phyloP scores from a whole-genome alignment of 2,888 invertebrate species.

The Melinaea marsaeus region DNA sequence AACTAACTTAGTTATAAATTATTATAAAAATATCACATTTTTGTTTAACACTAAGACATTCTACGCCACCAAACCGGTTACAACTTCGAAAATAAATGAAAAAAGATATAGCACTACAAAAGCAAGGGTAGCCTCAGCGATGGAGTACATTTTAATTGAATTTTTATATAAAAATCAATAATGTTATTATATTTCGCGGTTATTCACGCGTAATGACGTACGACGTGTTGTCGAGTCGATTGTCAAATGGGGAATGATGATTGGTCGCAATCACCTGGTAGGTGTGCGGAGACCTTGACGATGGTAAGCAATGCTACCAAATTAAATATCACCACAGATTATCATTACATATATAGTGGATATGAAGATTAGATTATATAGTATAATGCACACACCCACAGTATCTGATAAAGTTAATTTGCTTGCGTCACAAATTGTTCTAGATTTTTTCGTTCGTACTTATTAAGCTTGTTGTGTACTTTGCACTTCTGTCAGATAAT shows the following conservation, averaged over 20 bases:
- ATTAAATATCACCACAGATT: slow-evolving; percentile 31
- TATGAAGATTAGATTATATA: slow-evolving; percentile 19
- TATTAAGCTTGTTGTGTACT: too few species aligned
- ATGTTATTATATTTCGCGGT: slow-evolving; percentile 16
- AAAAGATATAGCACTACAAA: slow-evolving; percentile 68
- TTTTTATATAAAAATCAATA: slow-evolving; percentile 28
- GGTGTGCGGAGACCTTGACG: slow-evolving; percentile 56
- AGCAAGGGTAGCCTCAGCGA: slow-evolving; percentile 71
- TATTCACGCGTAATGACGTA: slow-evolving; percentile 34
- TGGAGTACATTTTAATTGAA: slow-evolving; percentile 64
- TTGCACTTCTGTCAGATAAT: too few species aligned
- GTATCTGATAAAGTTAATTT: slow-evolving; percentile 32
- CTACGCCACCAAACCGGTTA: slow-evolving; percentile 66
- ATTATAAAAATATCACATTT: slow-evolving; percentile 63
- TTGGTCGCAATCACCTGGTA: slow-evolving; percentile 45
- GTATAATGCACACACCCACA: slow-evolving; percentile 36
- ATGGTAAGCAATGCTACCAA: slow-evolving; percentile 39
- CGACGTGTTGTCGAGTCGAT: slow-evolving; percentile 55
- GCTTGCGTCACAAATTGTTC: slow-evolving; percentile 30
- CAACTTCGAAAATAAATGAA: slow-evolving; percentile 70
- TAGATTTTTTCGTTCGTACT: slow-evolving; percentile 16
- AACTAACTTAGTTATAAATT: slow-evolving; percentile 45
- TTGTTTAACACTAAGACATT: slow-evolving; percentile 38
- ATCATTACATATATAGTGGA: slow-evolving; percentile 16
- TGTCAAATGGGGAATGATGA: slow-evolving; percentile 54